These are phyloP conservation scores for Scaptomyza tumidula DNA, from an alignment of 2,888 invertebrate genomes.

Conservation along the genomic window DNA sequence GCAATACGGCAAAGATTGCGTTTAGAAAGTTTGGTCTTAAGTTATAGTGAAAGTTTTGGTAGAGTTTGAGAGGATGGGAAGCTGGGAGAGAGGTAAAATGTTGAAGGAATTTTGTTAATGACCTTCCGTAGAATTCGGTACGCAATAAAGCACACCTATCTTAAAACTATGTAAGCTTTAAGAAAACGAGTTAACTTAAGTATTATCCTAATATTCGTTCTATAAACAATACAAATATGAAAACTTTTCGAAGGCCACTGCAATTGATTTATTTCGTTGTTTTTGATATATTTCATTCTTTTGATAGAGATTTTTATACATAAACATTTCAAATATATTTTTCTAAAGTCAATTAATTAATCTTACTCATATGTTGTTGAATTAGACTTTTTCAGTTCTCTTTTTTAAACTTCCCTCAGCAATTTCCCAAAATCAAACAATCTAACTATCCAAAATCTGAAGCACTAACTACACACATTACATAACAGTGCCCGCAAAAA, in stretches of 20 bases:
- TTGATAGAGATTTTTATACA: too few species aligned
- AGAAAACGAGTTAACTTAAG: neutral
- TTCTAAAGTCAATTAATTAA: too few species aligned
- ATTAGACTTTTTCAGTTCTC: too few species aligned
- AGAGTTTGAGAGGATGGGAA: neutral
- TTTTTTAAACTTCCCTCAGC: neutral
- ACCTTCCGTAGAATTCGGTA: neutral
- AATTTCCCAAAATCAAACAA: conserved; percentile 16
- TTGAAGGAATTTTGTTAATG: neutral
- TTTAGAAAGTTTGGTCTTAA: conserved; percentile 24
- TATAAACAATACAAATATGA: too few species aligned
- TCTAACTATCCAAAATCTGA: conserved; percentile 35
- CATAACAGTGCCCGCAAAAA: conserved; percentile 37
- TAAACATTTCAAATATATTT: too few species aligned
- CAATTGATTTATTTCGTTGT: too few species aligned
- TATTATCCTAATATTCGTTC: too few species aligned
- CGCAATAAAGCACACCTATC: neutral
- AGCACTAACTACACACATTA: conserved; percentile 40
- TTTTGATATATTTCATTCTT: too few species aligned
- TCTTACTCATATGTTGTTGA: too few species aligned
- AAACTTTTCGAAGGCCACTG: too few species aligned
- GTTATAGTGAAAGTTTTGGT: conserved; percentile 10
- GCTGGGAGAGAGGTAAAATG: neutral
- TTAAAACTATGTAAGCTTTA: neutral
- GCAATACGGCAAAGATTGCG: neutral